A percentile compares a stretch with the other conserved stretches of the same genome.
Conservation (phyloP, 2,888 invertebrate genomes). For the Tetranychus piercei region DNA sequence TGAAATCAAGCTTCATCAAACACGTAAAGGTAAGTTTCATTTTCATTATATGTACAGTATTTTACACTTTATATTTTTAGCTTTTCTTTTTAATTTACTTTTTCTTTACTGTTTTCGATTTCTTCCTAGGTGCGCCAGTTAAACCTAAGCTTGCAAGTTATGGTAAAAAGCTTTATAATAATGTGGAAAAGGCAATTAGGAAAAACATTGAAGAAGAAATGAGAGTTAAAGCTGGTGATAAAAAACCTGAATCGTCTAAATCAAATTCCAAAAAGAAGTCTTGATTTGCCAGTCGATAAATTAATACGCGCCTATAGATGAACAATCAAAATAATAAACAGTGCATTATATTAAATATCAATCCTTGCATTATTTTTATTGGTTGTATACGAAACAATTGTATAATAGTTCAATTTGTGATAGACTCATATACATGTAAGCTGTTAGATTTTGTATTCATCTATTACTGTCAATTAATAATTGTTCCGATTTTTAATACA, state of each 20-base stretch:
- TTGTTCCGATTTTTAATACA: conserved; percentile 38
- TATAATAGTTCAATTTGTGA: no score
- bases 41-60: no score
- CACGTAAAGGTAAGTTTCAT: neutral
- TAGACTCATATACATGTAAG: no score
- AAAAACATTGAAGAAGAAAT: conserved; percentile 17
- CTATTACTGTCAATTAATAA: no score
- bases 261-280: no score
- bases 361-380: no score
- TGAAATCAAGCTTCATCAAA: neutral
- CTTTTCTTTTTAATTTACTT: neutral
- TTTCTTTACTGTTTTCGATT: neutral
- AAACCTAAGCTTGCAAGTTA: conserved; percentile 8
- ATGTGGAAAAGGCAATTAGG: conserved; percentile 19
- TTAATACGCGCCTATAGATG: no score
- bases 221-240: conserved; percentile 14
- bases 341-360: no score
- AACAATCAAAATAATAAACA: no score
- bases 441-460: no score
- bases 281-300: no score
- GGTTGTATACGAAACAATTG: no score
- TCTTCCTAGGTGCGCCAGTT: conserved; percentile 14
- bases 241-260: neutral
- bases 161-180: conserved; percentile 15
- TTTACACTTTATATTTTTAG: neutral